phyloP scores from a whole-genome alignment of 2,113 vertebrate species.

The Callipepla californica region DNA sequence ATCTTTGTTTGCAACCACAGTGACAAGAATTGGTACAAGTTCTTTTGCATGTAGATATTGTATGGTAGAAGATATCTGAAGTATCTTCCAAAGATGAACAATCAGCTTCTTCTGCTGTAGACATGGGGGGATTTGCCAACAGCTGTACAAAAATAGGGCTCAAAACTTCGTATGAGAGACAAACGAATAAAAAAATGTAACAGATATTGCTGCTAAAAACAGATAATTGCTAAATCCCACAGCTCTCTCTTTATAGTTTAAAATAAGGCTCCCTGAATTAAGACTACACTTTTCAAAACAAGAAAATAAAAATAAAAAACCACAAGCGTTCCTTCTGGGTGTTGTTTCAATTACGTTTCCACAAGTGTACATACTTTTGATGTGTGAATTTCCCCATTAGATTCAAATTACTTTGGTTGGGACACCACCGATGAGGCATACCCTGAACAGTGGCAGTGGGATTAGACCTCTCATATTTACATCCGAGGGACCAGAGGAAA shows the following conservation, averaged over 20 bases:
- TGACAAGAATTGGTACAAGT: neutral
- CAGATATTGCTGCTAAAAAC: conserved; percentile 43
- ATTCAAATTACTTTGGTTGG: conserved; percentile 35
- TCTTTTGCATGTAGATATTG: neutral
- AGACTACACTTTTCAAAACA: conserved; percentile 33
- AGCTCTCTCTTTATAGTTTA: conserved; percentile 37
- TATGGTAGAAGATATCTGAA: conserved; percentile 20
- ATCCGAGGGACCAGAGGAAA: conserved; percentile 43
- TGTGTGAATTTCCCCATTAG: conserved; percentile 54
- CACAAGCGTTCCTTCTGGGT: conserved; percentile 7
- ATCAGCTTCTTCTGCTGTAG: neutral
- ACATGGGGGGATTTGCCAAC: conserved; percentile 11
- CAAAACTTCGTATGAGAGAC: conserved; percentile 44
- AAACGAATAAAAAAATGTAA: conserved; percentile 59
- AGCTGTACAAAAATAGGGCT: conserved; percentile 32
- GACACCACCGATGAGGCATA: neutral
- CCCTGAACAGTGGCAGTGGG: conserved; percentile 24
- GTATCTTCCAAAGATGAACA: neutral
- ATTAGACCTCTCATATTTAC: conserved; percentile 35
- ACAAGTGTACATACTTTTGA: conserved; percentile 18
- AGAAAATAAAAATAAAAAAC: neutral
- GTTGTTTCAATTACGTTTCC: conserved; percentile 46
- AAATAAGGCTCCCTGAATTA: conserved; percentile 47
- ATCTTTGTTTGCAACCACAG: neutral
- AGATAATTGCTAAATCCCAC: conserved; percentile 44